phyloP scores from a whole-genome alignment of 2,888 invertebrate species.

The Synanthedon formicaeformis region DNA sequence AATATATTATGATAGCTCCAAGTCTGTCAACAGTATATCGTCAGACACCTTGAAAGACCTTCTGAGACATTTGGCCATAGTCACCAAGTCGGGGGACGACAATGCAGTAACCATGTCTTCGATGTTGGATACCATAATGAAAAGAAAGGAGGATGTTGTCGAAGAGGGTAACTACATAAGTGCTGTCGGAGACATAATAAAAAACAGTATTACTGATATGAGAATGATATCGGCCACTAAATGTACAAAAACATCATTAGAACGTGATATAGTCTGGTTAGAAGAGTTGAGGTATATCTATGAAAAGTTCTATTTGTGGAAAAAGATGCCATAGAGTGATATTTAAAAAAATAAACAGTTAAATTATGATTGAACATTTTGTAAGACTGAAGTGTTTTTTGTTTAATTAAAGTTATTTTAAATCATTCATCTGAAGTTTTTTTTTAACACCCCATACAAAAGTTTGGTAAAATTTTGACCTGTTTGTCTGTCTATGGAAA shows the following conservation, averaged over 20 bases:
- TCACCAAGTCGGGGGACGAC: constrained; percentile 29
- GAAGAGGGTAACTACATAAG: constrained; percentile 35
- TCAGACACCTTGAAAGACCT: constrained; percentile 28
- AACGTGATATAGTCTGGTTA: constrained; percentile 52
- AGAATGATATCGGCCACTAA: constrained; percentile 50
- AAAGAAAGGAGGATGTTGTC: constrained; percentile 20
- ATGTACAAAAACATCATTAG: constrained; percentile 32
- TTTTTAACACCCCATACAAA: too few relatives aligned
- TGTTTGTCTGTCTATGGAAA: too few relatives aligned
- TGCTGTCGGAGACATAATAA: constrained; percentile 51
- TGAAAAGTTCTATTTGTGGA: constrained; percentile 45
- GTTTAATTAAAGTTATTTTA: too few relatives aligned
- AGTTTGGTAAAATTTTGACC: too few relatives aligned
- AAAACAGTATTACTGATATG: constrained; percentile 30
- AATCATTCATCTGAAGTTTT: too few relatives aligned
- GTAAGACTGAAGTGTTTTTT: too few relatives aligned
- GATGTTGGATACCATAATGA: constrained; percentile 31
- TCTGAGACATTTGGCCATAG: constrained; percentile 24
- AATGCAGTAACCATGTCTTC: constrained; percentile 38
- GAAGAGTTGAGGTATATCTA: constrained; percentile 54
- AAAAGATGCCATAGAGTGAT: constrained; percentile 12
- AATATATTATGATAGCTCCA: constrained; percentile 41
- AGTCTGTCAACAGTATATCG: constrained; percentile 30
- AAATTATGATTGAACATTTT: too few relatives aligned
- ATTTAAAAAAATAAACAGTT: neutral